Conservation (phyloP, 2,797 vertebrate genomes). For the Sternarchorhynchus goeldii region DNA sequence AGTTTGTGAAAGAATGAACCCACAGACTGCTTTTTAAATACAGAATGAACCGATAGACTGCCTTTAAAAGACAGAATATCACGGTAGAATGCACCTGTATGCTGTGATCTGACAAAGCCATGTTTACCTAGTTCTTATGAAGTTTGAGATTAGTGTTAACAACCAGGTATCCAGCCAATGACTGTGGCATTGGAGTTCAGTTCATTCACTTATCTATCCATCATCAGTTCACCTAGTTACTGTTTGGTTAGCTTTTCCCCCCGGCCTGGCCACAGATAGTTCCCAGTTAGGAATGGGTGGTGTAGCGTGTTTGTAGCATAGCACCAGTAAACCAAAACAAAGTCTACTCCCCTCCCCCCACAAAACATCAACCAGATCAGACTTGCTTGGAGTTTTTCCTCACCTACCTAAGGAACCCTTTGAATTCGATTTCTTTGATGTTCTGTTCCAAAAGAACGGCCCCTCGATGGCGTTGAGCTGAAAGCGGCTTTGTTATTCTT, state of each 20-base stretch:
- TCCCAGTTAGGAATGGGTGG: no score
- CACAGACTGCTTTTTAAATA: neutral
- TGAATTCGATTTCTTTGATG: no score
- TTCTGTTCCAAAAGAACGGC: no score
- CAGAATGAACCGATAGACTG: neutral
- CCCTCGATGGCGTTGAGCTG: no score
- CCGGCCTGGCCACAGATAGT: neutral
- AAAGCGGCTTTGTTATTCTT: neutral
- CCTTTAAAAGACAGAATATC: conserved; percentile 10
- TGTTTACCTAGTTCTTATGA: neutral
- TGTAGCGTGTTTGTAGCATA: no score
- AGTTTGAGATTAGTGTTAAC: neutral
- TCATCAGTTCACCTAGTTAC: neutral
- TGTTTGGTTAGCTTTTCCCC: neutral
- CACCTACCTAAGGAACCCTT: no score
- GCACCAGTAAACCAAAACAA: no score
- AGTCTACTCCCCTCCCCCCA: no score
- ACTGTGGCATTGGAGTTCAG: neutral
- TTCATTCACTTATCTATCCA: neutral
- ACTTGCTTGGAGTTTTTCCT: no score
- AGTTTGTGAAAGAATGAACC: conserved; percentile 1
- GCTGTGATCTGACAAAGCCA: neutral
- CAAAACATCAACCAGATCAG: no score
- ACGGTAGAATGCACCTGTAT: neutral
- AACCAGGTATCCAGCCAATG: neutral